These are phyloP conservation scores for Oxyteleia sp. DNA, from an alignment of 2,888 invertebrate genomes.

Conservation along the genomic window DNA sequence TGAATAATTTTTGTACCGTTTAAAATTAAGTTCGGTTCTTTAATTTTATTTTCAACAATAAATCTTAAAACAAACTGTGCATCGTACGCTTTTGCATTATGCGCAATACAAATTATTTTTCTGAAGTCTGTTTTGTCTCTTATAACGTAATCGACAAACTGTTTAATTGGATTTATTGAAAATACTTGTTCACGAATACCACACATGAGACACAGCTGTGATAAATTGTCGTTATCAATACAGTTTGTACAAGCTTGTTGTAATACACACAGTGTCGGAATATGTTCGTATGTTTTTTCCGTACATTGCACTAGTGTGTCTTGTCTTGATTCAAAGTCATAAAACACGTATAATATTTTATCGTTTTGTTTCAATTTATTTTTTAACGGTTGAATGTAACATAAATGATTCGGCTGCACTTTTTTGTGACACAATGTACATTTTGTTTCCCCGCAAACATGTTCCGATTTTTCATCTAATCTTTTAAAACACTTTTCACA, in stretches of 20 bases:
- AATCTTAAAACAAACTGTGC: no score
- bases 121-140: no score
- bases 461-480: neutral
- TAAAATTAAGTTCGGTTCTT: no score
- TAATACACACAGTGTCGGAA: conserved; percentile 13
- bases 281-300: conserved; percentile 18
- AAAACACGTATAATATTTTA: no score
- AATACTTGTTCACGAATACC: conserved; percentile 51
- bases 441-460: conserved; percentile 1
- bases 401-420: conserved; percentile 18
- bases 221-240: conserved; percentile 17
- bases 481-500: no score
- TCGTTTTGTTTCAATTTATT: neutral
- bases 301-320: conserved; percentile 33
- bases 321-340: conserved; percentile 63
- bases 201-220: neutral
- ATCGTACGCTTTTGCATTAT: no score
- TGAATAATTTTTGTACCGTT: no score
- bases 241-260: conserved; percentile 81
- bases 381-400: conserved; percentile 38
- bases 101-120: no score
- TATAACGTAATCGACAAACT: no score
- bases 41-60: no score
- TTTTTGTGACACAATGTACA: conserved; percentile 11
- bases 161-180: conserved; percentile 21